Base-by-base conservation (phyloP, 2,113 vertebrate species). In the Perognathus longimembris region DNA sequence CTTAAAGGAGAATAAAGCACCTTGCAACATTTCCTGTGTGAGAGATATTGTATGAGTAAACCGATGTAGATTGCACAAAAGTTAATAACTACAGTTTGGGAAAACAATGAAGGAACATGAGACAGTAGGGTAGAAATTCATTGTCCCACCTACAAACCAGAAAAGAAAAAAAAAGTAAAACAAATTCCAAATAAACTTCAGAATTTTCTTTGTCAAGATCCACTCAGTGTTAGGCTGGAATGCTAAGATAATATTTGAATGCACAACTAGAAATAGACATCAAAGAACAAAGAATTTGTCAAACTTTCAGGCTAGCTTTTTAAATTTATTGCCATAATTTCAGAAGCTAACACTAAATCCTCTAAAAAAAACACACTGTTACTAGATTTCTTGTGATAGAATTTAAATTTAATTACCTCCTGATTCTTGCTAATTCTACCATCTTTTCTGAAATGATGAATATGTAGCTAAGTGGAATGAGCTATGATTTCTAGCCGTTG, bases 1-100 rank as follows among this genome's bases (percentile, higher is more conserved):
- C 94, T 97, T 96, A 97, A 96, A 96, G 91, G 89, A 54, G 17
- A 54, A 94, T 92, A 96, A 92, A 91, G 24, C 22, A 96, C 71
- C 94, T 95, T 93, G 34, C 54, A 66, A 61, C 73, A 94, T 79
- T 90, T 70, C 64, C 74, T 92, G 30, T 79, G 61, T 88, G 93
- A 61, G 75, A 85, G 45, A 79, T 77, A 36, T 42, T 84, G 89
- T 89, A 79, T n/a, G 69, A 61, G 9, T 61, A 85, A 91, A 96
- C 14, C 0, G 1, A 28, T 94, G 96, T 94, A 94, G 95, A 96
- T 88, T 94, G 73, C 28, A 83, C 24, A 75, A 74, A 87, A 95
- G 77, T 69, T 95, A 91, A 95, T 96, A 96, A 95, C 64, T 88
- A 93, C 34, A 17, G 6, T 80, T 92, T 21, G 45, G 45, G 64